Evolutionary conservation across 2,797 vertebrate species (phyloP), one percentile per base, ranked within the genome.

Genomic region (Notolepis coatsorum): DNA sequence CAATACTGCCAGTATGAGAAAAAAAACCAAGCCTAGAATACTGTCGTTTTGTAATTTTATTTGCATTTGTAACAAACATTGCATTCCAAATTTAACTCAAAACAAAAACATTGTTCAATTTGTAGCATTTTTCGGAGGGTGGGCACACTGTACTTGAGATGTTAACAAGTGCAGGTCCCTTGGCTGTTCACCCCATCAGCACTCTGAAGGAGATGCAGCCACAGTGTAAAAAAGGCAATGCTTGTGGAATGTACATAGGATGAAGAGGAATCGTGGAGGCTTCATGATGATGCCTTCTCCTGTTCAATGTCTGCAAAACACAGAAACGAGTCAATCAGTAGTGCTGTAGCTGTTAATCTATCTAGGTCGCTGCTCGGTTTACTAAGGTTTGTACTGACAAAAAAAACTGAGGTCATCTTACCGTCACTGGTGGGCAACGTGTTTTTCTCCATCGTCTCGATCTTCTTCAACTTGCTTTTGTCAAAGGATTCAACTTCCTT

Each of bases 401-500:
- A n/a, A n/a, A 30, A 30, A 30, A 30, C 1, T 1, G 7, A 2
- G 5, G 8, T 39, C 5, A 15, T 79, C 96, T 57, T 92, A 98
- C 96, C 94, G 84, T 97, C 96, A 95, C 95, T 94, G 68, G 96
- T 95, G 63, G 96, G 97, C 86, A 99, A 77, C 2, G 92, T 87
- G 70, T 96, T 97, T 66, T 97, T 98, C 90, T 96, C 96, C 42
- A 90, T 53, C 0, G 95, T 97, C 51, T 94, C 91, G 0, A 94
- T 95, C 90, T 96, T 96, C 92, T 96, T 98, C 91, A 98, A 89
- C 80, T 95, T 95, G 58, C 62, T 75, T 87, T 96, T 96, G 90
- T 95, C 94, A 39, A 98, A 99, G 73, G 61, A 84, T 77, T 87
- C 77, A 73, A 97, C 94, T 90, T 93, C 95, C 0, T 65, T 73